Evolutionary conservation across 2,797 vertebrate species (phyloP), one percentile per base, ranked within the genome.

Genomic region (Remorina albescens): DNA sequence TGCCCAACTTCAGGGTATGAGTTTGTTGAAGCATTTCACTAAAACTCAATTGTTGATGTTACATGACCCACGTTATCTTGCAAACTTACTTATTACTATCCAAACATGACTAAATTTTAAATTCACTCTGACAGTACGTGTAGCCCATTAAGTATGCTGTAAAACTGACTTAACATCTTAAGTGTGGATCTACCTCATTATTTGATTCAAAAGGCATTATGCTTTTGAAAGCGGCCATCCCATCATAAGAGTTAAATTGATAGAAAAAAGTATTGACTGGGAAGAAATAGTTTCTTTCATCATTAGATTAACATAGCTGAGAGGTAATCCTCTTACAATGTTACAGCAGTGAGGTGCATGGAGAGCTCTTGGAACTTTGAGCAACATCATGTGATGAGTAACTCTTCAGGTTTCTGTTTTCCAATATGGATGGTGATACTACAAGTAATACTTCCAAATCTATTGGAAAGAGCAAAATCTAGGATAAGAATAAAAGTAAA

Each of bases 291-390:
- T 76, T 85, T 73, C 67, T 80, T 80, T 73, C 25, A 71, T 91
- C 86, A 94, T 91, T 91, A 87, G 89, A 93, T 95, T 91, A 92
- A 91, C 92, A 93, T 93, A 84, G 73, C 86, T 93, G 50, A 78
- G 80, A 62, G 76, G 73, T 93, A 93, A 94, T 95, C 92, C 84
- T 89, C 83, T 94, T 94, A 91, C 47, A 83, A 90, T 87, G 84
- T 91, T 88, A 91, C 68, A 67, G 76, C 78, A 72, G 76, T 49
- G 51, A 68, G 74, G 75, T 41, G 28, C 78, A 79, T 65, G 25
- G 54, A 61, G 51, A 71, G 54, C 73, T 85, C 67, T 53, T 81
- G 67, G 60, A 82, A 75, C 51, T 83, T 74, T 53, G 44, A 80
- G 41, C 42, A 74, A 44, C 62, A 80, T 87, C 90, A 91, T 91